Evolutionary conservation across 2,113 vertebrate species (phyloP).

Genomic region (Arizona elegans): DNA sequence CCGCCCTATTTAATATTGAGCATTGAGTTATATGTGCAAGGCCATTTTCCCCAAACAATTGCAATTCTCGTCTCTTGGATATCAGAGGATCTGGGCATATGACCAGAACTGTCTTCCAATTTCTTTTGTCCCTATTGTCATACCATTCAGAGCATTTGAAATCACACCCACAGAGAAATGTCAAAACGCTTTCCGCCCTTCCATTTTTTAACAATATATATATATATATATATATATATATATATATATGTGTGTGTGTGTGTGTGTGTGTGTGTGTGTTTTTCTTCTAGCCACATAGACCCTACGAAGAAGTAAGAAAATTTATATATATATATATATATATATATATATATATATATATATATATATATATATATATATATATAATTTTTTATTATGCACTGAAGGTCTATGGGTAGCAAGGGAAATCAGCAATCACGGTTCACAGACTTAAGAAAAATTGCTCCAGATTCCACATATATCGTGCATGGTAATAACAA

Average conservation of each 20-base stretch:
- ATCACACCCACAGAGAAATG: slow-evolving; percentile 57
- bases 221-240: no score
- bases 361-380: no score
- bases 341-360: no score
- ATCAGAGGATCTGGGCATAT: background rate
- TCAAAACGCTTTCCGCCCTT: slow-evolving; percentile 50
- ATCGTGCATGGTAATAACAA: slow-evolving; percentile 37
- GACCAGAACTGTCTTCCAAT: background rate
- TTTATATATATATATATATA: no score
- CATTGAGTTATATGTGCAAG: background rate
- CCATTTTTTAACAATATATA: background rate
- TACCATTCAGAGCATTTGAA: slow-evolving; percentile 53
- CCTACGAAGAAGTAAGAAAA: no score
- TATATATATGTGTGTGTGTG: no score
- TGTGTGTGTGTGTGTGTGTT: no score
- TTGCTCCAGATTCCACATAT: slow-evolving; percentile 38
- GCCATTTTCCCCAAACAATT: no score
- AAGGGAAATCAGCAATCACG: slow-evolving; percentile 59
- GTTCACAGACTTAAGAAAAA: slow-evolving; percentile 53
- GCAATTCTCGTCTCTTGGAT: background rate
- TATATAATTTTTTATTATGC: background rate
- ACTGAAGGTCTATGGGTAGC: slow-evolving; percentile 54
- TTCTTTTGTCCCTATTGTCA: slow-evolving; percentile 9
- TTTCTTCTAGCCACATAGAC: no score
- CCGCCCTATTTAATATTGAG: background rate